These are phyloP conservation scores for Dendrolimus punctatus DNA, from an alignment of 1,140 invertebrate species.

Conservation along the genomic window DNA sequence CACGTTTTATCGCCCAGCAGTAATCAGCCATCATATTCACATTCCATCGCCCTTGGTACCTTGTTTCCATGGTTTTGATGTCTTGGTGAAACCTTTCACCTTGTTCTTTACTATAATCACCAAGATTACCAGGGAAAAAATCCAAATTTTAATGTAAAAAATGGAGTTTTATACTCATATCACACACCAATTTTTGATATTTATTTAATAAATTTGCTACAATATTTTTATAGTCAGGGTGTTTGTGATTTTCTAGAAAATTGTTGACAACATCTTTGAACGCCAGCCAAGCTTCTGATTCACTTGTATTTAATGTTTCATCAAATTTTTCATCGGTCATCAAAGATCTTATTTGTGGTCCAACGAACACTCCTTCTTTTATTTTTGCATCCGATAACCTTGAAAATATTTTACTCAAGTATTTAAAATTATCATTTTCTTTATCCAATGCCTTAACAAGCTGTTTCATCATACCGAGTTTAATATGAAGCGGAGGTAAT, in stretches of 20 bases:
- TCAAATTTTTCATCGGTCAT: too few relatives aligned
- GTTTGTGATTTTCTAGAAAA: conserved; percentile 2
- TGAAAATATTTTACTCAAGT: conserved; percentile 7
- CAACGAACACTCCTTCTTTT: background rate
- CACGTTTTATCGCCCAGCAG: too few relatives aligned
- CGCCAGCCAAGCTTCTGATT: background rate
- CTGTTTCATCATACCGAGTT: conserved; percentile 9
- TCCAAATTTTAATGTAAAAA: conserved; percentile 1
- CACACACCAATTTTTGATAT: conserved; percentile 1
- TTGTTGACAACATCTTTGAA: conserved; percentile 3
- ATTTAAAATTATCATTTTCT: conserved; percentile 8
- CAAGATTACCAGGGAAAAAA: conserved; percentile 1
- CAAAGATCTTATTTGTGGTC: background rate
- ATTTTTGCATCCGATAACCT: background rate
- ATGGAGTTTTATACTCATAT: conserved; percentile 1
- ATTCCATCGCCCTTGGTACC: too few relatives aligned
- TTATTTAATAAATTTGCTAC: conserved; percentile 1
- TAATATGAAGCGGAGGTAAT: conserved; percentile 4
- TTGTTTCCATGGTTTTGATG: too few relatives aligned
- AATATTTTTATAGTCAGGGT: background rate
- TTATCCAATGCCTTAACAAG: conserved; percentile 11
- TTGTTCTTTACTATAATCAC: too few relatives aligned
- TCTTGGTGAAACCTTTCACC: too few relatives aligned
- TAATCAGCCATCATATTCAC: too few relatives aligned
- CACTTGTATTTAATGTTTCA: conserved; percentile 1